A percentile compares a stretch with the other conserved stretches of the same genome.
Evolutionary conservation across 2,888 invertebrate genomes (phyloP).

Genomic region (Gortyna flavago): DNA sequence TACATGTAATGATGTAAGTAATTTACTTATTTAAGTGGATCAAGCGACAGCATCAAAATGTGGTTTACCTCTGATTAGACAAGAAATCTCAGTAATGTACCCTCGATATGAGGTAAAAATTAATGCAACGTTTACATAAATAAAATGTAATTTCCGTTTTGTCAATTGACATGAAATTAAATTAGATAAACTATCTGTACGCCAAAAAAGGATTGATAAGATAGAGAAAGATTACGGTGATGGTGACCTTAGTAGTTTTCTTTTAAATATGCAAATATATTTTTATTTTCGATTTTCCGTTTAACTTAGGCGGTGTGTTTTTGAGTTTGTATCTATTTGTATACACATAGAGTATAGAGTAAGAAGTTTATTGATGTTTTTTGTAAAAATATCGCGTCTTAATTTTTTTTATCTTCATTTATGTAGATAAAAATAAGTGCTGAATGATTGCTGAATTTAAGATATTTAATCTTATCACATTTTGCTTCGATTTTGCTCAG

Average conservation of each 20-base stretch:
- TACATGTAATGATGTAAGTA: too few relatives aligned
- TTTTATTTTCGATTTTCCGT: constrained; percentile 10
- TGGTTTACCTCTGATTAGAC: constrained; percentile 2
- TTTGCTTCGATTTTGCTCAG: background rate
- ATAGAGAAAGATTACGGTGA: constrained; percentile 17
- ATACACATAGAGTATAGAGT: too few relatives aligned
- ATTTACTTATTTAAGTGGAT: too few relatives aligned
- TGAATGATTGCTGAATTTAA: background rate
- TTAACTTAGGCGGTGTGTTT: background rate
- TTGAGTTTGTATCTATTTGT: background rate
- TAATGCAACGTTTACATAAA: constrained; percentile 46
- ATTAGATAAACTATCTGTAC: constrained; percentile 37
- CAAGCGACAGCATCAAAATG: constrained; percentile 8
- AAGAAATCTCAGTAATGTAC: background rate
- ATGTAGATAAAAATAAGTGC: too few relatives aligned
- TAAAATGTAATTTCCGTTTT: constrained; percentile 8
- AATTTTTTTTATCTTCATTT: background rate
- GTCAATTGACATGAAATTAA: constrained; percentile 10
- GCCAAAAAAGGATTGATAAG: constrained; percentile 38
- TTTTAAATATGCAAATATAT: background rate
- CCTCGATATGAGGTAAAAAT: background rate
- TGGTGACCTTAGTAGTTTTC: constrained; percentile 1
- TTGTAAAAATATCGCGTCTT: background rate
- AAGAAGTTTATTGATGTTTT: too few relatives aligned
- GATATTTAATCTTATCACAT: constrained; percentile 10